Evolutionary conservation across 1,140 invertebrate genomes (phyloP), one percentile per base, ranked within the genome.

Genomic region (Drosophila pseudoobscura): DNA sequence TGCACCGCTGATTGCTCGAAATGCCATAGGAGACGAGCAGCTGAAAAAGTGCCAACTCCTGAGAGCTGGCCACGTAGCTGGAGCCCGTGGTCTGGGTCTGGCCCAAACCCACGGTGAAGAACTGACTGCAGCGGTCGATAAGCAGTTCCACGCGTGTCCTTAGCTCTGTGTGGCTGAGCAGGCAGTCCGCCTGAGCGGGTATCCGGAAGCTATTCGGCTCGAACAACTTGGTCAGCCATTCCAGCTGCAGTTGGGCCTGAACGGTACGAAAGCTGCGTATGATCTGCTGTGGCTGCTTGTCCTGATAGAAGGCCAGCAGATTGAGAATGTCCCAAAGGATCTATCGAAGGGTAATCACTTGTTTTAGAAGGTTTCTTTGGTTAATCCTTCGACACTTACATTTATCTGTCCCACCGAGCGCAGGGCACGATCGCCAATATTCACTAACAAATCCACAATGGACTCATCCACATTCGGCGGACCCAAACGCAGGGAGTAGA

Each of bases 351-450:
- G 15, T 0, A 22, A 11, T 24, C 3, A 39, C 0, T 2, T 15
- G 9, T 15, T 6, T 46, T 7, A 15, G 39, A 22, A 2, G 4
- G 1, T 9, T 11, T 0, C 4, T 29, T 17, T 43, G 0, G 0
- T 8, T 9, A 22, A 13, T 35, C 0, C 3, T 3, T 0, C 0
- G 6, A 7, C 6, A 66, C 87, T 65, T n/a, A 91, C 90, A 64
- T 90, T 91, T 0, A 91, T 91, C 64, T 83, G 92, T 0, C 93
- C 93, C 0, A 93, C 91, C 8, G 92, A 92, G 68, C 93, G 92
- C 0, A 94, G 58, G 3, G 93, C 82, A 56, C 93, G 92, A 3
- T 92, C 92, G 0, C 92, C 92, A 9, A 94, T 92, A 0, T 90
- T 78, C 0, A 92, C 91, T 0, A 94, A 73, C 2, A 94, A 58